Percentiles rank a stretch among this genome's conserved stretches.
These are phyloP conservation scores for Papilio dardanus DNA, from an alignment of 1,140 invertebrate genomes.

Conservation along the genomic window DNA sequence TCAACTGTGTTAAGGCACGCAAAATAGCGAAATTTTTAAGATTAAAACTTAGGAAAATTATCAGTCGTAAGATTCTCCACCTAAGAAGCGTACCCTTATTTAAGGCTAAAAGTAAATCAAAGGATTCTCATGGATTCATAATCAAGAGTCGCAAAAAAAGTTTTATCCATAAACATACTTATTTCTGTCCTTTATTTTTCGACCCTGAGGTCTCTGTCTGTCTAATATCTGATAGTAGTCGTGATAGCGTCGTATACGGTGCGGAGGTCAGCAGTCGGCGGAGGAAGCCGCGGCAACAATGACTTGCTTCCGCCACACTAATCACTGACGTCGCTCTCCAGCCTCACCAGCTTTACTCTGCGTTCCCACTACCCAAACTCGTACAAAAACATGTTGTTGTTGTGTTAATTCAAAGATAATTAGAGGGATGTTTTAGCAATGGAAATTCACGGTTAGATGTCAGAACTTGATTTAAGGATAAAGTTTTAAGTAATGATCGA, in stretches of 20 bases:
- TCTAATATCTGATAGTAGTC: background rate
- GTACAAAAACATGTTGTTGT: background rate
- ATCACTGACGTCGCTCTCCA: background rate
- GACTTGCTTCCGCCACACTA: conserved; percentile 6
- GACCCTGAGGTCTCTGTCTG: background rate
- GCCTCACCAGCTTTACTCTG: background rate
- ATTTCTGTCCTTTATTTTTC: background rate
- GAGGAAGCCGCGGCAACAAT: background rate
- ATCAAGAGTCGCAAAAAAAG: too few species aligned
- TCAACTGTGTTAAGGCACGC: too few species aligned
- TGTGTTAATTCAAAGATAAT: background rate
- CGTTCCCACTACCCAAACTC: background rate
- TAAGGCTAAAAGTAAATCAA: too few species aligned
- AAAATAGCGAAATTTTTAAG: too few species aligned
- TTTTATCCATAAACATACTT: background rate
- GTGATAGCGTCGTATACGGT: background rate
- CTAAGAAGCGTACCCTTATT: too few species aligned
- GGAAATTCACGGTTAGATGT: too few species aligned
- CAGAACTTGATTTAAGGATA: too few species aligned
- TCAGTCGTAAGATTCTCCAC: too few species aligned
- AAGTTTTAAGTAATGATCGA: background rate
- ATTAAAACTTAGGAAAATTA: too few species aligned
- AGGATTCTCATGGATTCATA: too few species aligned
- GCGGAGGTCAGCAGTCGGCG: background rate
- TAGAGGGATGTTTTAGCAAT: background rate